These are phyloP conservation scores for Malacoraja senta DNA, from an alignment of 2,797 vertebrate species.

Conservation along the genomic window DNA sequence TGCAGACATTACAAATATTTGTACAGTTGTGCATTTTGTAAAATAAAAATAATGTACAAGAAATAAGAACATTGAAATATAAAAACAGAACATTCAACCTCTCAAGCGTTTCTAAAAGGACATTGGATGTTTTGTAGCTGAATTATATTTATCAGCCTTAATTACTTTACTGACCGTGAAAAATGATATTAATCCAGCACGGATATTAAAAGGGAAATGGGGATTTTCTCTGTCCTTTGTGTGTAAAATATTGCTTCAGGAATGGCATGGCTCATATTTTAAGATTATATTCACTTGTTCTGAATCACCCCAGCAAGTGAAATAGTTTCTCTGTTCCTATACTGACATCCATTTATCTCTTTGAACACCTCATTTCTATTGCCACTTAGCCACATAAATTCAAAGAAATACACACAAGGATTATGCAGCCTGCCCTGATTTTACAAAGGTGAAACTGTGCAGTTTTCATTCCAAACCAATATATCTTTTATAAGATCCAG, in stretches of 20 bases:
- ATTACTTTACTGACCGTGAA: background rate
- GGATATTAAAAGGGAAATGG: too few relatives aligned
- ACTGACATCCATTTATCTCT: background rate
- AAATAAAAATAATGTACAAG: background rate
- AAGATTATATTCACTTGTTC: background rate
- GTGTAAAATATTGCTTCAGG: background rate
- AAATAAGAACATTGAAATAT: background rate
- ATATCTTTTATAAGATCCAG: background rate
- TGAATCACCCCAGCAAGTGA: background rate
- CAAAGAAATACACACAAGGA: background rate
- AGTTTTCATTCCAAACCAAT: background rate
- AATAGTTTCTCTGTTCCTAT: background rate
- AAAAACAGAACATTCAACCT: background rate
- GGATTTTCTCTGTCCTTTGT: background rate
- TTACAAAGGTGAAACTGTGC: background rate
- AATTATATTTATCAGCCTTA: background rate
- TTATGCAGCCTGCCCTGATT: background rate
- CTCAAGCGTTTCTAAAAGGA: background rate
- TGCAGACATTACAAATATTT: background rate
- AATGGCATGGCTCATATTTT: background rate
- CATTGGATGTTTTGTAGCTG: background rate
- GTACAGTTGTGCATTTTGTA: background rate
- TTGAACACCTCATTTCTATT: background rate
- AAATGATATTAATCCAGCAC: background rate
- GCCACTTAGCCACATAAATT: background rate